Conservation (phyloP, 2,797 vertebrate genomes). For the Cyclura pinguis region DNA sequence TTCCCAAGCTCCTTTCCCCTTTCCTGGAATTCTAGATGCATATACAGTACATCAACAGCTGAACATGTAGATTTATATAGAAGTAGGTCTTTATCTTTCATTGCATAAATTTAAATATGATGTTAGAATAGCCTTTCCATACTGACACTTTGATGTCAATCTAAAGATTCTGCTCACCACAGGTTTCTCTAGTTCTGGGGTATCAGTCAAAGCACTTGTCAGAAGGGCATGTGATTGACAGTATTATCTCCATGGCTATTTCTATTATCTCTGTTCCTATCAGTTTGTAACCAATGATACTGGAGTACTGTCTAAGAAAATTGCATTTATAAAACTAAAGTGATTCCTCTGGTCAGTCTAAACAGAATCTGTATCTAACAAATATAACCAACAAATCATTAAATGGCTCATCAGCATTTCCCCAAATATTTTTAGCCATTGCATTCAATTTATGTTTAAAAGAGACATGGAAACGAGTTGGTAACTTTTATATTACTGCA, state of each 20-base stretch:
- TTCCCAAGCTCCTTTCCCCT: not conserved
- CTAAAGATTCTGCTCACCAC: not conserved
- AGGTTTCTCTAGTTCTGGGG: constrained; percentile 20
- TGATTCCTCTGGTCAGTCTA: constrained; percentile 2
- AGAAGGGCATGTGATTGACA: constrained; percentile 39
- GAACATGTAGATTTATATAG: not conserved
- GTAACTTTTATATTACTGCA: not conserved
- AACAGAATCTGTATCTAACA: constrained; percentile 15
- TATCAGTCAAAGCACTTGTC: constrained; percentile 48
- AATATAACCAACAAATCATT: constrained; percentile 43
- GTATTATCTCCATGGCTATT: constrained; percentile 45
- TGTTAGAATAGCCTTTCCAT: constrained; percentile 21
- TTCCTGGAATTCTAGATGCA: not conserved
- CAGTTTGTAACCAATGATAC: constrained; percentile 41
- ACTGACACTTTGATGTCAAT: not conserved
- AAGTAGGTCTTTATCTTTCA: not conserved
- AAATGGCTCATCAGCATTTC: constrained; percentile 10
- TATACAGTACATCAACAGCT: no score
- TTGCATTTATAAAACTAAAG: constrained; percentile 48
- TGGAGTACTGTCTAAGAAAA: constrained; percentile 43
- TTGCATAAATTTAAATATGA: not conserved
- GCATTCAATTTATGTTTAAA: constrained; percentile 47
- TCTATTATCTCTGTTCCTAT: constrained; percentile 44
- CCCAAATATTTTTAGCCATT: constrained; percentile 37
- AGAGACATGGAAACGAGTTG: constrained; percentile 22